Evolutionary conservation across 2,113 vertebrate genomes (phyloP).

Genomic region (Sander vitreus): DNA sequence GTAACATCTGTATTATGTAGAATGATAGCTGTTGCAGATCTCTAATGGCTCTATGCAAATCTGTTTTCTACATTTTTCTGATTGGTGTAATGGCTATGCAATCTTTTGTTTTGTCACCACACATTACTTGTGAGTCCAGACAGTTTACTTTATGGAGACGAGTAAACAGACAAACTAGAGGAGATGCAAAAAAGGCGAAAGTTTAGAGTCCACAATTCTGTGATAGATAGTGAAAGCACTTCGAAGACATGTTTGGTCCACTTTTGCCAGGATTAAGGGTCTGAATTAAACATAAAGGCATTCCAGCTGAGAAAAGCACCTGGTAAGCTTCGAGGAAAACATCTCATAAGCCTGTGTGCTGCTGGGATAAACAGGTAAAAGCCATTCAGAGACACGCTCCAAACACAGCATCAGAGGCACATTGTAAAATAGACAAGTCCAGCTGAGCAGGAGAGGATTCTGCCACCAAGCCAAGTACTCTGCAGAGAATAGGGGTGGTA

Average conservation of each 20-base stretch:
- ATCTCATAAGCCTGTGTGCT: constrained; percentile 80
- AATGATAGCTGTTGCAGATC: background rate
- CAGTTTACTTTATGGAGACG: background rate
- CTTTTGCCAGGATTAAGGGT: constrained; percentile 76
- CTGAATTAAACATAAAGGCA: constrained; percentile 78
- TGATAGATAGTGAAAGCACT: constrained; percentile 45
- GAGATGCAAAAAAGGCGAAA: constrained; percentile 31
- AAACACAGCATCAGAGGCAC: constrained; percentile 74
- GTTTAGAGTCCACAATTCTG: constrained; percentile 37
- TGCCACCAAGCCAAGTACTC: constrained; percentile 72
- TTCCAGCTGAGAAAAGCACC: constrained; percentile 79
- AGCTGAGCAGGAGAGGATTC: constrained; percentile 75
- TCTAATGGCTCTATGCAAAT: background rate
- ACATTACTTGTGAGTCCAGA: background rate
- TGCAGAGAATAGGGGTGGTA: constrained; percentile 56
- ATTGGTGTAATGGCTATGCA: background rate
- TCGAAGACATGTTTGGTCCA: constrained; percentile 75
- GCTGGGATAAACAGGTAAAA: constrained; percentile 84
- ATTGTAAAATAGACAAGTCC: constrained; percentile 80
- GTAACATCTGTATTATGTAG: background rate
- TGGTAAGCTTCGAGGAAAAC: constrained; percentile 83
- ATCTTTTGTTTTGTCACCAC: background rate
- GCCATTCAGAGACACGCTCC: constrained; percentile 80
- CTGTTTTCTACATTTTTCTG: constrained; percentile 1
- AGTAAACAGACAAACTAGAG: constrained; percentile 18